Evolutionary conservation across 2,888 invertebrate species (phyloP).

Genomic region (Esperia sulphurella): DNA sequence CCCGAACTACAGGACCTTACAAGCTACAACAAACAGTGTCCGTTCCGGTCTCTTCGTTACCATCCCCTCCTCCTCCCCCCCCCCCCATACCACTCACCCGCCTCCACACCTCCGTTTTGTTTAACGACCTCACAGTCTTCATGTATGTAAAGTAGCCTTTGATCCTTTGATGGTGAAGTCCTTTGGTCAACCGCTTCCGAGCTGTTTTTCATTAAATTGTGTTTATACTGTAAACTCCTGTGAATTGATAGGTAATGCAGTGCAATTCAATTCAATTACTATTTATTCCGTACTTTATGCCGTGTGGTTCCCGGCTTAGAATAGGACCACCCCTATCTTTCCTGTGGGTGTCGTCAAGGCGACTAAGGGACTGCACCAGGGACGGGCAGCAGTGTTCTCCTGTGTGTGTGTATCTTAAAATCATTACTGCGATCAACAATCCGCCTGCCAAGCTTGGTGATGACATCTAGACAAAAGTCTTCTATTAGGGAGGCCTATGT

Average conservation of each 20-base stretch:
- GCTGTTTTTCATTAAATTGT: not conserved
- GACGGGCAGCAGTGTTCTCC: too few relatives aligned
- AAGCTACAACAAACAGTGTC: conserved; percentile 35
- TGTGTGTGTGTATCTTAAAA: too few relatives aligned
- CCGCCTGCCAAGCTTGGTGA: too few relatives aligned
- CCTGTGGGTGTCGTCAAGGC: too few relatives aligned
- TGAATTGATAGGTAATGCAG: not conserved
- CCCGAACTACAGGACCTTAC: not conserved
- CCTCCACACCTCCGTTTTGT: conserved; percentile 5
- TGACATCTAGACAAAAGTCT: too few relatives aligned
- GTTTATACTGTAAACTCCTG: not conserved
- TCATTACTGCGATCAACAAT: too few relatives aligned
- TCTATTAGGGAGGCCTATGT: too few relatives aligned
- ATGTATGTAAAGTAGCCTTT: conserved; percentile 6
- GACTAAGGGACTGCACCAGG: too few relatives aligned
- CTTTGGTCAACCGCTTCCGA: not conserved
- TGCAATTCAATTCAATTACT: too few relatives aligned
- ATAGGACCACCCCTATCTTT: too few relatives aligned
- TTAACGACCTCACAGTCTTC: conserved; percentile 5
- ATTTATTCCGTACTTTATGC: too few relatives aligned
- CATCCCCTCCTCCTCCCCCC: conserved; percentile 12
- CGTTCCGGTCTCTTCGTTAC: conserved; percentile 61
- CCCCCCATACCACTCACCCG: not conserved
- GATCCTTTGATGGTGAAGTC: not conserved
- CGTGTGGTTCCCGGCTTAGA: too few relatives aligned